Conservation (phyloP, 2,113 vertebrate species). For the Seriola rivoliana region DNA sequence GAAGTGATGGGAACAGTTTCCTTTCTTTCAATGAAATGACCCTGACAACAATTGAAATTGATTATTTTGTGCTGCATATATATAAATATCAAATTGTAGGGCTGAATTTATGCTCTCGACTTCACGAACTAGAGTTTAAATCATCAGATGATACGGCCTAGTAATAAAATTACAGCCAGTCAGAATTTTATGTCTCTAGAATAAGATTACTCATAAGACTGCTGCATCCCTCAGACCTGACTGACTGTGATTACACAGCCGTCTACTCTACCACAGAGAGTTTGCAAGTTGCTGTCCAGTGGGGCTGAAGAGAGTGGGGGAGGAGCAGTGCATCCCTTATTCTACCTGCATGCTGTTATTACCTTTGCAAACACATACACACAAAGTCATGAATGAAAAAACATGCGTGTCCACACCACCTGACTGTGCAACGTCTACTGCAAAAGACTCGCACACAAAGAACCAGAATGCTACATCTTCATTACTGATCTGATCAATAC, state of each 20-base stretch:
- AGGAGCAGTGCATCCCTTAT: conserved; percentile 11
- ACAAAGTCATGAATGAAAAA: conserved; percentile 4
- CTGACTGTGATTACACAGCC: not conserved
- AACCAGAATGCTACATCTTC: conserved; percentile 76
- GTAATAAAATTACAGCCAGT: not conserved
- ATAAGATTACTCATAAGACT: not conserved
- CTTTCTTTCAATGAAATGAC: conserved; percentile 17
- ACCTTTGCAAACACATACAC: conserved; percentile 14
- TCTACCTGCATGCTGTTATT: conserved; percentile 44
- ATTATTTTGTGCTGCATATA: conserved; percentile 11
- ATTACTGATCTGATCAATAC: conserved; percentile 60
- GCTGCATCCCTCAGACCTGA: not conserved
- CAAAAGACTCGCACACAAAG: conserved; percentile 25
- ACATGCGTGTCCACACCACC: conserved; percentile 24
- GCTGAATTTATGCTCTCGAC: not conserved
- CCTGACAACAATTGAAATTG: conserved; percentile 16
- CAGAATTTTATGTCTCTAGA: not conserved
- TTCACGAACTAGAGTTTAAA: conserved; percentile 14
- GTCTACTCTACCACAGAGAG: not conserved
- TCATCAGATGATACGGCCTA: not conserved
- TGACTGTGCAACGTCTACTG: not conserved
- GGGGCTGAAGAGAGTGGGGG: not conserved
- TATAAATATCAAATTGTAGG: not conserved
- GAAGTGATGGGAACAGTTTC: not conserved
- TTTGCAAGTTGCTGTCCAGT: conserved; percentile 26